phyloP scores from a whole-genome alignment of 2,888 invertebrate genomes.

The Coremacera marginata region DNA sequence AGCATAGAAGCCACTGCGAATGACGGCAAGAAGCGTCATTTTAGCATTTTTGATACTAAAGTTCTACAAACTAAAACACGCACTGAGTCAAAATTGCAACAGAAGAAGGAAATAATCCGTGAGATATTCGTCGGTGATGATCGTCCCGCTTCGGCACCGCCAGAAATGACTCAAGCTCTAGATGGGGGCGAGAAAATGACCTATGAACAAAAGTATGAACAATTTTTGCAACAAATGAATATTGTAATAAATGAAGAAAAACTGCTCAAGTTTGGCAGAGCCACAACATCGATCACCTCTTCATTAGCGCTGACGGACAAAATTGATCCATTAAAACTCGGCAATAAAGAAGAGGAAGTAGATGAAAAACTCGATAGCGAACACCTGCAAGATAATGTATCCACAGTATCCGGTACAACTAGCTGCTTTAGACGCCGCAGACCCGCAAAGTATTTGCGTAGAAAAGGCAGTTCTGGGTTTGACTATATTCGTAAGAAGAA shows the following conservation, averaged over 20 bases:
- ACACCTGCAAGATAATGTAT: conserved; percentile 1
- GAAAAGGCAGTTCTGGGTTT: conserved; percentile 73
- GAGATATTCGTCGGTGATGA: conserved; percentile 83
- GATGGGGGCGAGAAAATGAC: conserved; percentile 53
- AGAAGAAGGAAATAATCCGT: conserved; percentile 82
- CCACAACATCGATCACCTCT: conserved; percentile 24
- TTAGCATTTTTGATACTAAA: conserved; percentile 76
- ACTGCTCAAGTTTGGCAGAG: conserved; percentile 45
- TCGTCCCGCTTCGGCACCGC: conserved; percentile 85
- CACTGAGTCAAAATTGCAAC: conserved; percentile 79
- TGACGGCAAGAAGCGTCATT: conserved; percentile 57
- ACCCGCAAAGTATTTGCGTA: conserved; percentile 58
- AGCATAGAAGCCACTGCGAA: conserved; percentile 43
- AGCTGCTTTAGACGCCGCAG: conserved; percentile 55
- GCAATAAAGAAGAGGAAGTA: conserved; percentile 48
- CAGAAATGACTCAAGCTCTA: conserved; percentile 68
- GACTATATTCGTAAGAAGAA: conserved; percentile 93
- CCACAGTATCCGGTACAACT: conserved; percentile 19
- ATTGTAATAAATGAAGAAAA: conserved; percentile 59
- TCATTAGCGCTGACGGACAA: conserved; percentile 21
- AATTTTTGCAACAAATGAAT: conserved; percentile 65
- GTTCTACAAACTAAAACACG: conserved; percentile 81
- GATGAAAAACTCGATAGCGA: conserved; percentile 45
- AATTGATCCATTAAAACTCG: conserved; percentile 19
- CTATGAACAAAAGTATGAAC: conserved; percentile 65